Conservation (phyloP, 2,888 invertebrate genomes). For the Brenthis daphne region DNA sequence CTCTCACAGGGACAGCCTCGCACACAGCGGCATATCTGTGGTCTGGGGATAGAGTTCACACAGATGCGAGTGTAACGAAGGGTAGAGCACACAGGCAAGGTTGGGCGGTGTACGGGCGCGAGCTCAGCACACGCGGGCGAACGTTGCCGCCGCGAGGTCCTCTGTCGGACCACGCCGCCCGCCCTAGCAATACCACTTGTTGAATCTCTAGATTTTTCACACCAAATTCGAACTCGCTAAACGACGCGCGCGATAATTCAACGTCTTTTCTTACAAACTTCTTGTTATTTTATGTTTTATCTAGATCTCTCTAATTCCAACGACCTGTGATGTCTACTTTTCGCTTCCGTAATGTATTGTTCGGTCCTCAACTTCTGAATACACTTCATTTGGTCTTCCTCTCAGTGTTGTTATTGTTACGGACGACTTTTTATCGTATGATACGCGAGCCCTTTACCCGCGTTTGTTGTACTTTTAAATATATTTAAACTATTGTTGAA, state of each 20-base stretch:
- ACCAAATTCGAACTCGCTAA: conserved; percentile 55
- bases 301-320: conserved; percentile 40
- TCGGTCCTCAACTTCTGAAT: conserved; percentile 51
- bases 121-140: conserved; percentile 74
- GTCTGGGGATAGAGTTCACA: too few species aligned
- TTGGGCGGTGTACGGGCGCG: conserved; percentile 41
- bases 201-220: conserved; percentile 66
- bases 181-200: conserved; percentile 73
- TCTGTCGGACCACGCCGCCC: conserved; percentile 62
- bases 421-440: conserved; percentile 60
- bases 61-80: conserved; percentile 38
- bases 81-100: not conserved
- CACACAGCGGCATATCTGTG: conserved; percentile 25
- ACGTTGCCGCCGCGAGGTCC: conserved; percentile 74
- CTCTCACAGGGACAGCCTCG: conserved; percentile 44
- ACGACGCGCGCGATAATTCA: conserved; percentile 57
- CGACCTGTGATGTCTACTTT: conserved; percentile 73
- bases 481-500: conserved; percentile 77
- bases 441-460: conserved; percentile 48
- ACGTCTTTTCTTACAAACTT: conserved; percentile 45
- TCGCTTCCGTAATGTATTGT: conserved; percentile 61
- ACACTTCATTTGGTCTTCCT: conserved; percentile 67
- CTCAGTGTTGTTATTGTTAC: conserved; percentile 69
- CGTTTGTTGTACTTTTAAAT: conserved; percentile 75
- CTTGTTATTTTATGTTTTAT: conserved; percentile 37